Evolutionary conservation across 2,888 invertebrate genomes (phyloP).

Genomic region (Plebejus anna): DNA sequence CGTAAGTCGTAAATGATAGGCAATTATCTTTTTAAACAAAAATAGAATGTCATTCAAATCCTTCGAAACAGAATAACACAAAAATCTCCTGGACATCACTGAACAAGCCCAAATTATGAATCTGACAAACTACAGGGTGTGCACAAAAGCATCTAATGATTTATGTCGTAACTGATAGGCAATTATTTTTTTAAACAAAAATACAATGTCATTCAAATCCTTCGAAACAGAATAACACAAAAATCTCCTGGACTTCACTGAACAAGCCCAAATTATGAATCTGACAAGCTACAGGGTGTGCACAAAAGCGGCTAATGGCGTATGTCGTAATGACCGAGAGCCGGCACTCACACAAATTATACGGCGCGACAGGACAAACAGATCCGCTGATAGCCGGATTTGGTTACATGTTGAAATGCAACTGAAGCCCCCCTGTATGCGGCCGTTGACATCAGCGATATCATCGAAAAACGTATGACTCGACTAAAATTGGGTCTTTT

Average conservation of each 20-base stretch:
- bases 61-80: background rate
- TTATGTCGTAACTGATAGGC: no score
- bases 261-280: conserved; percentile 26
- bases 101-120: background rate
- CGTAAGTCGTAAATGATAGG: no score
- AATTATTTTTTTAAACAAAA: background rate
- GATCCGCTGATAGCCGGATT: conserved; percentile 29
- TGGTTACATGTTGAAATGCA: conserved; percentile 26
- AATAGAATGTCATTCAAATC: background rate
- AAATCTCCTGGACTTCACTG: conserved; percentile 8
- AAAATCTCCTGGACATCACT: no score
- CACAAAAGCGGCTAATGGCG: conserved; percentile 30
- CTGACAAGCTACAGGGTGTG: conserved; percentile 25
- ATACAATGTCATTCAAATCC: background rate
- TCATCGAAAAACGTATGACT: background rate
- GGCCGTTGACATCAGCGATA: background rate
- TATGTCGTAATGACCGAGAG: conserved; percentile 26
- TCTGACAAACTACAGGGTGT: background rate
- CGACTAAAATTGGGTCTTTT: background rate
- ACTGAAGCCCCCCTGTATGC: background rate
- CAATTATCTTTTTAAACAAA: no score
- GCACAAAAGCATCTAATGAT: background rate
- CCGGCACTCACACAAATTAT: conserved; percentile 44
- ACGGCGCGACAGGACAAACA: conserved; percentile 31
- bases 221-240: background rate